Conservation (phyloP, 1,140 invertebrate genomes). For the Zaprionus inermis region DNA sequence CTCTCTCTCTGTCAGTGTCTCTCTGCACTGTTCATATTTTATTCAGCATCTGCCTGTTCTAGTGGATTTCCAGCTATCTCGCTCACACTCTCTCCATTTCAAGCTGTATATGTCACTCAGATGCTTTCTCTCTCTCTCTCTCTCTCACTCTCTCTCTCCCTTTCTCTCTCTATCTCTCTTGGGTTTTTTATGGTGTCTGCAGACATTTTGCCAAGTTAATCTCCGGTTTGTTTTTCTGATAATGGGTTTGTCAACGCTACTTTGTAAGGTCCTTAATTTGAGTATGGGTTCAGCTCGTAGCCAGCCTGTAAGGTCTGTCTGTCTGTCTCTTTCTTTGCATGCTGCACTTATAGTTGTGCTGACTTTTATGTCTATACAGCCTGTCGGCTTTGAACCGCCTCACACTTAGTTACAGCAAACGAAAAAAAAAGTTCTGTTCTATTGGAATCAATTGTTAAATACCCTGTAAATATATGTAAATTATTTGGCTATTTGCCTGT, state of each 20-base stretch:
- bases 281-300: conserved; percentile 47
- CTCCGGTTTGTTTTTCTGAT: conserved; percentile 82
- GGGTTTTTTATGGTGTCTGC: conserved; percentile 68
- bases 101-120: conserved; percentile 10
- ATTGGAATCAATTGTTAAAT: background rate
- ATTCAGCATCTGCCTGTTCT: conserved; percentile 67
- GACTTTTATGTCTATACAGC: conserved; percentile 5
- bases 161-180: conserved; percentile 1
- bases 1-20: conserved; percentile 8
- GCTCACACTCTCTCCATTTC: conserved; percentile 37
- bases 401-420: too few relatives aligned
- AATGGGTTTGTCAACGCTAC: conserved; percentile 81
- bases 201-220: conserved; percentile 83
- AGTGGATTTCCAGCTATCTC: conserved; percentile 44
- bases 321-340: conserved; percentile 36
- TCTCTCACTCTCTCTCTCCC: background rate
- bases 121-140: background rate
- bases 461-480: conserved; percentile 14
- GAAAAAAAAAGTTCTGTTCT: background rate
- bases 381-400: conserved; percentile 13
- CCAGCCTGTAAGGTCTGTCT: conserved; percentile 28
- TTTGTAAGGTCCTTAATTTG: conserved; percentile 56
- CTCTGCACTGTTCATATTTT: conserved; percentile 68
- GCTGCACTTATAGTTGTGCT: conserved; percentile 53
- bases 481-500: background rate